phyloP scores from a whole-genome alignment of 2,888 invertebrate genomes.

The Cantharis nigra region DNA sequence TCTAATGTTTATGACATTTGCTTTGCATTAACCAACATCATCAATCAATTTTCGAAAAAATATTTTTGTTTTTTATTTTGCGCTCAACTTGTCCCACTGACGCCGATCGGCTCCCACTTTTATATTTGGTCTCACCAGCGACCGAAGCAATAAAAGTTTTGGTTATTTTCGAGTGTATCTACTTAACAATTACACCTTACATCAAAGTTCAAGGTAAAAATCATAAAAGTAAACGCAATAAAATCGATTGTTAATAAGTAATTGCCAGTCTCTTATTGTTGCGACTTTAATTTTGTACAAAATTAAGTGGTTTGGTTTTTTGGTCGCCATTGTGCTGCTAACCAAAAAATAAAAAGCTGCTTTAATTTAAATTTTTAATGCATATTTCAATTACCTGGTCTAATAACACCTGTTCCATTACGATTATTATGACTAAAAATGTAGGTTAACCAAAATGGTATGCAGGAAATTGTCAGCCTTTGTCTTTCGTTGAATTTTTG shows the following conservation, averaged over 20 bases:
- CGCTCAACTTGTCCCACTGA: not conserved
- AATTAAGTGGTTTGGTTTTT: not conserved
- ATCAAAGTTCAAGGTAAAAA: slow-evolving; percentile 3
- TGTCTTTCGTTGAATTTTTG: not conserved
- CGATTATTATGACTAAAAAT: not conserved
- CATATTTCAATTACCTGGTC: not conserved
- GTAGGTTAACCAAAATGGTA: not conserved
- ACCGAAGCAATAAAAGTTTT: not conserved
- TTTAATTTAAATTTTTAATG: not conserved
- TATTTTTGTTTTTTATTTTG: not conserved
- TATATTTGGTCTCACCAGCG: not conserved
- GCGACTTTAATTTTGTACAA: not conserved
- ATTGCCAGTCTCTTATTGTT: not conserved
- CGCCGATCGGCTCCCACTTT: not conserved
- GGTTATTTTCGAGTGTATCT: not conserved
- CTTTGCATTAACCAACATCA: not conserved
- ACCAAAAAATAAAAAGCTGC: not conserved
- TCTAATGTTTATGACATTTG: not conserved
- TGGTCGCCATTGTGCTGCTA: not conserved
- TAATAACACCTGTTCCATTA: not conserved
- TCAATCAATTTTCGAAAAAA: not conserved
- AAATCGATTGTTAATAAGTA: not conserved
- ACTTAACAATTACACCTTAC: not conserved
- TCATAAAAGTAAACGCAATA: slow-evolving; percentile 1
- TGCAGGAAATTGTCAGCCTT: not conserved